A percentile compares a stretch with the other conserved stretches of the same genome.
These are phyloP conservation scores for Bombus balteatus DNA, from an alignment of 1,140 invertebrate genomes.

Conservation along the genomic window DNA sequence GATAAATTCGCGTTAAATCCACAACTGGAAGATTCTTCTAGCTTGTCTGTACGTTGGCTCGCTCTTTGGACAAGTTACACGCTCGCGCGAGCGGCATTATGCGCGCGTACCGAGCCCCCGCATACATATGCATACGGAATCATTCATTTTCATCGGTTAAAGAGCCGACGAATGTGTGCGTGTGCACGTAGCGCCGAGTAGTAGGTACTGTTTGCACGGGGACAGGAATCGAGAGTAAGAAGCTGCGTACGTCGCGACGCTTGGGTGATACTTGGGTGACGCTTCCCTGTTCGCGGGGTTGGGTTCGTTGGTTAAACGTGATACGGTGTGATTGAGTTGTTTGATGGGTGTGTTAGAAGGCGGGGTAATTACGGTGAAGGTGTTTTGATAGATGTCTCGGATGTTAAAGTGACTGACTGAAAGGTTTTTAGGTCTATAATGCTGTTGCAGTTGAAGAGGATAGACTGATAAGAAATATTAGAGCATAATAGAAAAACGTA, in stretches of 20 bases:
- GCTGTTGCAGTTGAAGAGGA: not conserved
- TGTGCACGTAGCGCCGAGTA: not conserved
- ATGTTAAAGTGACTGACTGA: not conserved
- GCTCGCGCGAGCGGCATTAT: slow-evolving; percentile 17
- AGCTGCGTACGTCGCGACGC: not conserved
- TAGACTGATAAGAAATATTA: not conserved
- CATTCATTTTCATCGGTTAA: slow-evolving; percentile 42
- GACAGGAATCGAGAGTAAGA: slow-evolving; percentile 8
- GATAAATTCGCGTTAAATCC: slow-evolving; percentile 66
- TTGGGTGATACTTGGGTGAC: not conserved
- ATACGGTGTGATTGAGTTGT: not conserved
- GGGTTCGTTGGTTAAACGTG: not conserved
- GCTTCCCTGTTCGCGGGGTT: not conserved
- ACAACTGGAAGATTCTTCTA: not conserved
- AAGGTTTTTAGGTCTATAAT: not conserved
- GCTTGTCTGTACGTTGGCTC: not conserved
- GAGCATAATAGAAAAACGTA: not conserved
- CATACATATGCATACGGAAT: slow-evolving; percentile 13
- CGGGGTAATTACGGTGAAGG: not conserved
- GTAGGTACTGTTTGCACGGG: not conserved
- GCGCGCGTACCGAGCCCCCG: not conserved
- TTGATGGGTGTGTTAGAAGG: not conserved
- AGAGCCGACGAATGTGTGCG: slow-evolving; percentile 14
- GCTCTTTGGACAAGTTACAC: not conserved
- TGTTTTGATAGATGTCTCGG: not conserved